These are phyloP conservation scores for Riparia riparia DNA, from an alignment of 2,113 vertebrate genomes.

Conservation along the genomic window DNA sequence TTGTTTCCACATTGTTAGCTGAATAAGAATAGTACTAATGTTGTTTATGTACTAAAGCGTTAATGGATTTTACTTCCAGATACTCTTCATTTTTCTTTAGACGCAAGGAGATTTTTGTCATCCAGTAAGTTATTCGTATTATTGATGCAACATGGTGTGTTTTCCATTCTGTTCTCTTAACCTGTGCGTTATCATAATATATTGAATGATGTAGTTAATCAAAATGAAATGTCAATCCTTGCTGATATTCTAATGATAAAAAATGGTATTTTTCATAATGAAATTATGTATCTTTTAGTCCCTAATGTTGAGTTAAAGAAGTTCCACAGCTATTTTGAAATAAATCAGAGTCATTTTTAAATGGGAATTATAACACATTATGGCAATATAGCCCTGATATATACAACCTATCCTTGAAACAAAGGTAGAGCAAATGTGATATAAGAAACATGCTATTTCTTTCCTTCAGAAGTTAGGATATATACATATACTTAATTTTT, in stretches of 20 bases:
- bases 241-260: background rate
- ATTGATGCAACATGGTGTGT: conserved; percentile 64
- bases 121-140: conserved; percentile 91
- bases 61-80: conserved; percentile 88
- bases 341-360: background rate
- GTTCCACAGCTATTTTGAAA: background rate
- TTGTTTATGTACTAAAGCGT: conserved; percentile 72
- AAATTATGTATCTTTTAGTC: background rate
- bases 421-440: background rate
- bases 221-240: background rate
- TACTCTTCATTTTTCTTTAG: conserved; percentile 99
- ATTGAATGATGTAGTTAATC: background rate
- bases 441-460: background rate
- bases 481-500: background rate
- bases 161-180: conserved; percentile 61
- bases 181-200: conserved; percentile 43
- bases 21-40: conserved; percentile 11
- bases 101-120: conserved; percentile 99
- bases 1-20: background rate
- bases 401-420: background rate
- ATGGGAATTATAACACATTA: background rate
- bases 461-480: background rate
- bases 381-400: background rate
- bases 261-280: background rate
- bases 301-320: background rate